Conservation (phyloP, 2,797 vertebrate species). For the Muraenolepis orangiensis region DNA sequence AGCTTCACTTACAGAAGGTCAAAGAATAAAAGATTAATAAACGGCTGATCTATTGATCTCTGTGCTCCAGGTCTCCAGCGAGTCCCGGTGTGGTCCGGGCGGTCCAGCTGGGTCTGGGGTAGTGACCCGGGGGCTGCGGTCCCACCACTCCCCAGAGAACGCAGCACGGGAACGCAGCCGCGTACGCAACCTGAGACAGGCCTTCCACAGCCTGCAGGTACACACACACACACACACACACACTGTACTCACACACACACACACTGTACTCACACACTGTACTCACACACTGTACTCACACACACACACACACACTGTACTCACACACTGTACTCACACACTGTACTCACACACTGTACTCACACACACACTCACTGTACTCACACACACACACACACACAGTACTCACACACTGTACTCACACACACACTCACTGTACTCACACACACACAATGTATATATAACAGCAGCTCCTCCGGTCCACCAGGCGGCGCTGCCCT, state of each 20-base stretch:
- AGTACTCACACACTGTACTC: too few species aligned
- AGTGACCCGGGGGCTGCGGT: constrained; percentile 36
- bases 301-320: too few species aligned
- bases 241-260: background rate
- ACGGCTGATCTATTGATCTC: background rate
- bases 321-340: too few species aligned
- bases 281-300: too few species aligned
- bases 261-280: background rate
- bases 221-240: background rate
- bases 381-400: too few species aligned
- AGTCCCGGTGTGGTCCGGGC: constrained; percentile 35
- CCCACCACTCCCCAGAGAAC: constrained; percentile 75
- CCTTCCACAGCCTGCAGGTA: constrained; percentile 84
- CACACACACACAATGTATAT: background rate
- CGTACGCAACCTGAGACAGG: constrained; percentile 79
- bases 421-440: too few species aligned
- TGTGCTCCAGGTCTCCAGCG: background rate
- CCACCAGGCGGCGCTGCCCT: constrained; percentile 77
- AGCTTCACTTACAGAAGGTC: too few species aligned
- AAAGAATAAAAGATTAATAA: too few species aligned
- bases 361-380: too few species aligned
- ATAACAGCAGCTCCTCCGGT: background rate
- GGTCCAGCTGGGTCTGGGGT: constrained; percentile 11
- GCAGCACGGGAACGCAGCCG: constrained; percentile 80
- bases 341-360: too few species aligned